phyloP scores from a whole-genome alignment of 2,113 vertebrate genomes.

The Eurystomus gularis region DNA sequence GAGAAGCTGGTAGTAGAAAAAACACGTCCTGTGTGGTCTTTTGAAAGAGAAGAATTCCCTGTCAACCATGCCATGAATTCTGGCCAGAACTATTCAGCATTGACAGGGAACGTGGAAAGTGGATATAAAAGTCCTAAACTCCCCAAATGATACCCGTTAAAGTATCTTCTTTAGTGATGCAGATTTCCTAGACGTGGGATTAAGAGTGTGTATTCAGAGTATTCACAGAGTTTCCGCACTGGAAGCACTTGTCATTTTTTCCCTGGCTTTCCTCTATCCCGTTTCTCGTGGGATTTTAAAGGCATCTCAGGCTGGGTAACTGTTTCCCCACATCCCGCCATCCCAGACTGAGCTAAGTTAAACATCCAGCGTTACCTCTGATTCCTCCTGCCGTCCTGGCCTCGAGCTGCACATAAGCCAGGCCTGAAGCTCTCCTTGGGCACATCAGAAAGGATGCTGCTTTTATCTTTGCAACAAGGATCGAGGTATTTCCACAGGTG shows the following conservation, averaged over 20 bases:
- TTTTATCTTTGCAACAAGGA: neutral
- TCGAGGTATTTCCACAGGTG: neutral
- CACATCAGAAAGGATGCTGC: neutral
- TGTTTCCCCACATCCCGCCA: neutral
- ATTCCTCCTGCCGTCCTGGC: neutral
- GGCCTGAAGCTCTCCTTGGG: neutral
- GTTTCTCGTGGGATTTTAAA: neutral
- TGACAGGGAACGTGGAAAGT: neutral
- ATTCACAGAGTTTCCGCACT: neutral
- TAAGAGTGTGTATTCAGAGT: neutral
- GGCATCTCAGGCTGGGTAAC: neutral
- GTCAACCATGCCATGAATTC: neutral
- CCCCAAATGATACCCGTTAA: neutral
- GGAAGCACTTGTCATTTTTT: neutral
- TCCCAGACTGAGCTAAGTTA: neutral
- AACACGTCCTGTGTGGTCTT: slow-evolving; percentile 31
- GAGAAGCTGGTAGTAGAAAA: neutral
- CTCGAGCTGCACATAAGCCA: neutral
- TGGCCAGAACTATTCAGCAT: neutral
- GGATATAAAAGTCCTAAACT: neutral
- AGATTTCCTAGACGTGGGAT: neutral
- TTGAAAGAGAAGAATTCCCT: neutral
- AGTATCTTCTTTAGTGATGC: neutral
- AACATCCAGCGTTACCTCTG: neutral
- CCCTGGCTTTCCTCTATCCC: neutral